Conservation (phyloP, 2,888 invertebrate species). For the Tiliacea aurago region DNA sequence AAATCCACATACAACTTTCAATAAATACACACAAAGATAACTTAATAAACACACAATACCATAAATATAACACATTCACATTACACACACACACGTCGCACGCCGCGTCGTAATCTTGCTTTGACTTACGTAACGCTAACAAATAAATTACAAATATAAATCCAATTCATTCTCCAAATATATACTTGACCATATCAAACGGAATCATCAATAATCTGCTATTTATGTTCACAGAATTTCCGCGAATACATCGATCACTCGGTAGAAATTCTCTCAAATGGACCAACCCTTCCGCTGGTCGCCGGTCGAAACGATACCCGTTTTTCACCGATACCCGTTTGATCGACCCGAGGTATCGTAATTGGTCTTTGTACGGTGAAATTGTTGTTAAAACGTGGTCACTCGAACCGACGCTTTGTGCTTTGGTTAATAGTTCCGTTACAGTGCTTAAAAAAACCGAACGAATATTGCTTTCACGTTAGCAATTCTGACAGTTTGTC, state of each 20-base stretch:
- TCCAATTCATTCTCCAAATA: constrained; percentile 18
- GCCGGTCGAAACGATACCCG: constrained; percentile 57
- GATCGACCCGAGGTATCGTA: constrained; percentile 69
- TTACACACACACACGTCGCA: no score
- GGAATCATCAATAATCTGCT: constrained; percentile 50
- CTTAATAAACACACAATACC: no score
- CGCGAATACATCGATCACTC: constrained; percentile 65
- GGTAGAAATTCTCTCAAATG: constrained; percentile 59
- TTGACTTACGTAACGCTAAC: background rate
- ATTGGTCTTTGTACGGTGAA: constrained; percentile 73
- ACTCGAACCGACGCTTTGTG: constrained; percentile 64
- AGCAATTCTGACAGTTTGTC: constrained; percentile 43
- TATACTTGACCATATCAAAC: constrained; percentile 36
- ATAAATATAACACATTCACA: no score
- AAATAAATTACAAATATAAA: constrained; percentile 11
- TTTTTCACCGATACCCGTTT: constrained; percentile 72
- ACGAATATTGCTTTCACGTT: constrained; percentile 49
- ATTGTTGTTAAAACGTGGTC: constrained; percentile 73
- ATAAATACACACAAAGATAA: no score
- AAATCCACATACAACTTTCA: no score
- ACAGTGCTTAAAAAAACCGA: constrained; percentile 60
- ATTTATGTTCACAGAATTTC: constrained; percentile 53
- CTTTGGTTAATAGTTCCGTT: constrained; percentile 63
- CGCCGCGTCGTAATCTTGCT: no score
- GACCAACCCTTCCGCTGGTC: constrained; percentile 60